Percentiles rank a stretch among this genome's conserved stretches.
Evolutionary conservation across 2,113 vertebrate species (phyloP).

Genomic region (Microcebus lehilahytsara): DNA sequence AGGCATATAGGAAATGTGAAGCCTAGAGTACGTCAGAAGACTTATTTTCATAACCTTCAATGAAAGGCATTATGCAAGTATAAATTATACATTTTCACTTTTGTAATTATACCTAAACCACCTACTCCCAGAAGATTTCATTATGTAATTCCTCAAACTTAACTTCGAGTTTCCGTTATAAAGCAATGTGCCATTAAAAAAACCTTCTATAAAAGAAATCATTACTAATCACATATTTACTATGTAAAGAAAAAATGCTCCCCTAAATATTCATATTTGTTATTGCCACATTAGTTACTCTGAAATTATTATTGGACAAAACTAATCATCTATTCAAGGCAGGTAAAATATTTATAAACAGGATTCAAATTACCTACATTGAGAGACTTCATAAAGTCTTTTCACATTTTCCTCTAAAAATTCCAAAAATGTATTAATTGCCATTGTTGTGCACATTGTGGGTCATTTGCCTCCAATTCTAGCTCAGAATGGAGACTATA

Average conservation of each 20-base stretch:
- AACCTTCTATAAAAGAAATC: constrained; percentile 58
- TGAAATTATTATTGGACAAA: constrained; percentile 73
- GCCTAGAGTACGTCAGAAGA: background rate
- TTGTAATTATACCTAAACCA: constrained; percentile 70
- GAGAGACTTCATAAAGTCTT: constrained; percentile 64
- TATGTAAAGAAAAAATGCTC: constrained; percentile 59
- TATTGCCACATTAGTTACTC: constrained; percentile 66
- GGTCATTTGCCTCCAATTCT: constrained; percentile 16
- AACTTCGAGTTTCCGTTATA: constrained; percentile 66
- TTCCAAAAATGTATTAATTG: constrained; percentile 48
- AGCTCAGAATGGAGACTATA: background rate
- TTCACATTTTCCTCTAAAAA: constrained; percentile 58
- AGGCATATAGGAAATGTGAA: background rate
- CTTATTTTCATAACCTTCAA: constrained; percentile 56
- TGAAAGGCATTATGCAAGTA: constrained; percentile 48
- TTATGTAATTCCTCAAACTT: constrained; percentile 67
- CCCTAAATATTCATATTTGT: constrained; percentile 72
- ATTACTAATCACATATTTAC: constrained; percentile 69
- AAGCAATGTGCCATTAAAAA: constrained; percentile 57
- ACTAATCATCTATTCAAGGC: constrained; percentile 58
- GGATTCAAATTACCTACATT: constrained; percentile 52
- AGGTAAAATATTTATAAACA: constrained; percentile 79
- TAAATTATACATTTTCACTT: constrained; percentile 56
- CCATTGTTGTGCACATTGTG: background rate
- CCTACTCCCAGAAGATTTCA: constrained; percentile 61